These are phyloP conservation scores for Rhamphomyia laevipes DNA, from an alignment of 2,888 invertebrate genomes.

Conservation along the genomic window DNA sequence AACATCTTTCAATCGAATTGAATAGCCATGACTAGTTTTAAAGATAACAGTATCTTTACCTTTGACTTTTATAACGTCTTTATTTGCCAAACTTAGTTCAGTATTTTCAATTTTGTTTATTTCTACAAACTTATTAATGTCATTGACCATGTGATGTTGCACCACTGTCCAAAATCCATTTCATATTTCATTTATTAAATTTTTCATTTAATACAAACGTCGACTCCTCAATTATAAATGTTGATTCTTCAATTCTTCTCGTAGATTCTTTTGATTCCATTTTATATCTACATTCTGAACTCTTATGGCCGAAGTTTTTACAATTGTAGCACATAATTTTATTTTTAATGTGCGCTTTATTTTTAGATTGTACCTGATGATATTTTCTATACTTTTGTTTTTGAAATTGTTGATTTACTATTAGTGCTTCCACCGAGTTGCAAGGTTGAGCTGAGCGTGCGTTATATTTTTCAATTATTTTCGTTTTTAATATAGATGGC, in stretches of 20 bases:
- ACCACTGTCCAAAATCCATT: background rate
- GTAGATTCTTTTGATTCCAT: background rate
- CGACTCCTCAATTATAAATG: background rate
- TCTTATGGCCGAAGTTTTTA: background rate
- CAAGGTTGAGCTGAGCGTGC: background rate
- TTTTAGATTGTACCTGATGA: background rate
- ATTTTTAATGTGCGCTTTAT: background rate
- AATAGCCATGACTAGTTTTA: background rate
- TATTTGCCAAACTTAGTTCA: background rate
- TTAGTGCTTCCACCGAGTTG: too few relatives aligned
- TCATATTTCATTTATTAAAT: background rate
- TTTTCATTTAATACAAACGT: background rate
- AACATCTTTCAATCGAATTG: background rate
- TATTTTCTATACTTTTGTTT: too few relatives aligned
- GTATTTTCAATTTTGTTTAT: background rate
- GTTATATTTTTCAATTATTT: background rate
- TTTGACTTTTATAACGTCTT: background rate
- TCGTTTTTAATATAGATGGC: background rate
- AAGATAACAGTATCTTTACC: background rate
- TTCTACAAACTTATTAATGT: background rate
- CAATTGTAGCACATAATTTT: background rate
- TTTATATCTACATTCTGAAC: background rate
- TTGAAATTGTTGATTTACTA: too few relatives aligned
- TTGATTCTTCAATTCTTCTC: too few relatives aligned
- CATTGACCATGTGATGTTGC: background rate